phyloP scores from a whole-genome alignment of 2,797 vertebrate species.

The Anguilla obscura region DNA sequence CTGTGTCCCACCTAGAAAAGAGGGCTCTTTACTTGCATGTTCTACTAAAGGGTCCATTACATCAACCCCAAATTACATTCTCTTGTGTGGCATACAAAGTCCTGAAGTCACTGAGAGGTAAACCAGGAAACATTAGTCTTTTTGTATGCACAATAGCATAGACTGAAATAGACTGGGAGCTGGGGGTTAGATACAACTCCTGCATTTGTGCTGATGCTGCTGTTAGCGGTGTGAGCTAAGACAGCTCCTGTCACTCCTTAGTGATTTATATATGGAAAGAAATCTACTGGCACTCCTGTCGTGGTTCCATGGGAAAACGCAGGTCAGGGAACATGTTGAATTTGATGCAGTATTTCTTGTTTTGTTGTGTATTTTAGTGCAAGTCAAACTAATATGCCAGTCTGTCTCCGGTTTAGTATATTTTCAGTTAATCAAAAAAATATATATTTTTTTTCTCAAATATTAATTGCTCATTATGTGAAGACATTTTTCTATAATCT shows the following conservation, averaged over 20 bases:
- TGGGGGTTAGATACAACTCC: constrained; percentile 59
- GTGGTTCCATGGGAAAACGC: background rate
- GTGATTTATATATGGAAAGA: background rate
- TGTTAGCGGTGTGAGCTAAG: background rate
- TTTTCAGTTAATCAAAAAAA: background rate
- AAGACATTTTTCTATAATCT: too few species aligned
- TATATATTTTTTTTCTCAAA: too few species aligned
- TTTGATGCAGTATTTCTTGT: background rate
- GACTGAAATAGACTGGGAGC: constrained; percentile 61
- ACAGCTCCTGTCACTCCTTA: background rate
- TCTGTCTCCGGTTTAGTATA: background rate
- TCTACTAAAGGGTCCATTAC: constrained; percentile 61
- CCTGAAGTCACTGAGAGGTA: constrained; percentile 56
- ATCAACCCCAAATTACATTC: constrained; percentile 78
- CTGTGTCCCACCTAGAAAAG: constrained; percentile 59
- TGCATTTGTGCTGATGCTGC: constrained; percentile 34
- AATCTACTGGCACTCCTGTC: background rate
- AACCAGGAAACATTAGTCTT: constrained; percentile 69
- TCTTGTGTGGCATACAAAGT: constrained; percentile 63
- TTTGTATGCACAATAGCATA: constrained; percentile 46
- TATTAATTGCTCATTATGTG: too few species aligned
- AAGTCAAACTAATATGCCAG: background rate
- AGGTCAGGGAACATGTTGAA: background rate
- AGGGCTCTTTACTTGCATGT: constrained; percentile 71
- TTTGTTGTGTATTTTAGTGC: background rate